A percentile compares a stretch with the other conserved stretches of the same genome.
phyloP scores from a whole-genome alignment of 2,888 invertebrate species.

The Sinelater perroti region DNA sequence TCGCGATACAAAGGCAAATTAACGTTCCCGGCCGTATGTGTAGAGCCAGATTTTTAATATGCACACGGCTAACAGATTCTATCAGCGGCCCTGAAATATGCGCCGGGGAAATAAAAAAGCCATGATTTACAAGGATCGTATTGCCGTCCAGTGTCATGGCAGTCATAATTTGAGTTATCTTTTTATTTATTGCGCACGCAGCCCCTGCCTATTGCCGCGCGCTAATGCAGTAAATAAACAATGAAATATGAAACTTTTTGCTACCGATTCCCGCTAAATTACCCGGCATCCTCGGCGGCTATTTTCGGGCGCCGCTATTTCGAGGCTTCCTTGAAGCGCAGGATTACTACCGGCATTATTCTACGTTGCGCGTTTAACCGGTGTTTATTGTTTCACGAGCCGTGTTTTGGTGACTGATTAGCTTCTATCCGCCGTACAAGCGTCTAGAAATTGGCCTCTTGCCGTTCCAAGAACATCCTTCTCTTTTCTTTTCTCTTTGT shows the following conservation, averaged over 20 bases:
- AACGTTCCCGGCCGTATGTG: constrained; percentile 33
- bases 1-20: constrained; percentile 43
- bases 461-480: too few species aligned
- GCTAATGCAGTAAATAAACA: constrained; percentile 30
- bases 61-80: constrained; percentile 48
- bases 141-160: constrained; percentile 54
- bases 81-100: constrained; percentile 49
- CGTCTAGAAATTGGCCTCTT: too few species aligned
- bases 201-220: constrained; percentile 26
- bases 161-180: constrained; percentile 58
- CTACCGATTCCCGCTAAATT: constrained; percentile 28
- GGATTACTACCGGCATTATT: too few species aligned
- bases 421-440: too few species aligned
- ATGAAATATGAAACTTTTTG: constrained; percentile 37
- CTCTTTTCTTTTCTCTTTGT: too few species aligned
- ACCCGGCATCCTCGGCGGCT: constrained; percentile 11
- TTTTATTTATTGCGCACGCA: constrained; percentile 55
- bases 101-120: constrained; percentile 41
- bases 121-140: constrained; percentile 57
- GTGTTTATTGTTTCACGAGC: too few species aligned
- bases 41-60: constrained; percentile 40
- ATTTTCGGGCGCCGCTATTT: constrained; percentile 23
- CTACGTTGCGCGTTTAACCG: too few species aligned
- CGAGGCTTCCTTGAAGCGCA: too few species aligned
- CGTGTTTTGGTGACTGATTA: too few species aligned